Evolutionary conservation across 1,140 invertebrate genomes (phyloP).

Genomic region (Pantala flavescens): DNA sequence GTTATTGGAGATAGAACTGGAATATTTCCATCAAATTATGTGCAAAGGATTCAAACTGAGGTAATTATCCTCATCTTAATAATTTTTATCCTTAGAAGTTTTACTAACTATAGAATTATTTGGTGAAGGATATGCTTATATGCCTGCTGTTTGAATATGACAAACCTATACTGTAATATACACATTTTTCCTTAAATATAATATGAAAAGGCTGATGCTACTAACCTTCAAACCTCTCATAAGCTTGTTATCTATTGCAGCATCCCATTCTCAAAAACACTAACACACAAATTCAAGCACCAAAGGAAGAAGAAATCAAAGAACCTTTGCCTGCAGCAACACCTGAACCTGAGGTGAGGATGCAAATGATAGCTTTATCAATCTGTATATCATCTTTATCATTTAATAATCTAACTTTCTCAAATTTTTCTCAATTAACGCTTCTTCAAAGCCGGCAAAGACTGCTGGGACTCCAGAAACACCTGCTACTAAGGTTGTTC

Average conservation of each 20-base stretch:
- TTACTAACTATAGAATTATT: too few relatives aligned
- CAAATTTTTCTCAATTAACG: slow-evolving; percentile 15
- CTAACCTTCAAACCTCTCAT: not conserved
- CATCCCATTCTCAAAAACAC: not conserved
- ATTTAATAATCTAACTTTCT: slow-evolving; percentile 14
- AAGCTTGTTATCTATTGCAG: not conserved
- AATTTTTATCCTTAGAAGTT: not conserved
- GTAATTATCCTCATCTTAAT: slow-evolving; percentile 15
- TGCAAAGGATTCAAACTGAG: slow-evolving; percentile 46
- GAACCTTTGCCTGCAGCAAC: slow-evolving; percentile 14
- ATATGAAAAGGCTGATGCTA: not conserved
- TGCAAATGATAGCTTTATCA: not conserved
- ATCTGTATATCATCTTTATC: not conserved
- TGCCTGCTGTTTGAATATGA: too few relatives aligned
- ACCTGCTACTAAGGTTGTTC: slow-evolving; percentile 18
- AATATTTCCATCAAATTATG: slow-evolving; percentile 94
- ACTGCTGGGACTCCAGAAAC: slow-evolving; percentile 25
- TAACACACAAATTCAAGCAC: not conserved
- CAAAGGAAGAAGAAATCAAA: not conserved
- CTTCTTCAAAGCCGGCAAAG: slow-evolving; percentile 14
- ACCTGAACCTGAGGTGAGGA: slow-evolving; percentile 14
- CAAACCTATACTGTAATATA: too few relatives aligned
- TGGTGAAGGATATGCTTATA: too few relatives aligned
- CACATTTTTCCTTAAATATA: too few relatives aligned
- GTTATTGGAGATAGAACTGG: slow-evolving; percentile 70